Evolutionary conservation across 2,888 invertebrate species (phyloP).

Genomic region (Melitaea athalia): DNA sequence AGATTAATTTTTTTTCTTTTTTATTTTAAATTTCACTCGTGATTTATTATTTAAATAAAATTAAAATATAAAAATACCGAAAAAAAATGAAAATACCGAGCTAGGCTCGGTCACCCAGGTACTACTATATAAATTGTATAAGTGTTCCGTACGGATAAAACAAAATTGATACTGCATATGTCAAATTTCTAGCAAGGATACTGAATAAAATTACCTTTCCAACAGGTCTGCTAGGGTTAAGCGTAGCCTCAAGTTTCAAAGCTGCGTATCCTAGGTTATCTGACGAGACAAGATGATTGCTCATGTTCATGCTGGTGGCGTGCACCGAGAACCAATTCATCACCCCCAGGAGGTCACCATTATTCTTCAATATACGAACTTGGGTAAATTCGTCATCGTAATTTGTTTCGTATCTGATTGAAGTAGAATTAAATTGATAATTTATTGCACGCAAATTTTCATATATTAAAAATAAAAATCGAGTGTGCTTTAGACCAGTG

Average conservation of each 20-base stretch:
- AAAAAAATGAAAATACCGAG: no score
- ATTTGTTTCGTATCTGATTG: constrained; percentile 84
- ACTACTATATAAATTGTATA: no score
- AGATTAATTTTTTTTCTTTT: no score
- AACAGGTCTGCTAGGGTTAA: constrained; percentile 81
- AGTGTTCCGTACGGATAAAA: no score
- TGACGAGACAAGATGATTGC: constrained; percentile 88
- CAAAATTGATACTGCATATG: no score
- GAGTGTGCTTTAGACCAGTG: no score
- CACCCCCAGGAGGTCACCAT: constrained; percentile 84
- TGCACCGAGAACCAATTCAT: constrained; percentile 94
- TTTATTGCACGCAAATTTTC: background rate
- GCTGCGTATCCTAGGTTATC: constrained; percentile 94
- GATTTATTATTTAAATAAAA: no score
- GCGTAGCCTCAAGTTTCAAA: constrained; percentile 85
- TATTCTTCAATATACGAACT: constrained; percentile 84
- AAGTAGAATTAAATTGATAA: background rate
- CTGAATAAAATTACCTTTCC: constrained; percentile 60
- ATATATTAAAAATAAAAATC: no score
- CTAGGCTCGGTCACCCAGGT: no score
- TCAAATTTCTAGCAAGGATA: background rate
- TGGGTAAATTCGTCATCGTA: constrained; percentile 89
- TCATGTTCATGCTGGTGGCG: constrained; percentile 93
- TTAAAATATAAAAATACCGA: no score
- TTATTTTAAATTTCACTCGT: no score